Conservation (phyloP, 2,888 invertebrate genomes). For the Netelia melanura region DNA sequence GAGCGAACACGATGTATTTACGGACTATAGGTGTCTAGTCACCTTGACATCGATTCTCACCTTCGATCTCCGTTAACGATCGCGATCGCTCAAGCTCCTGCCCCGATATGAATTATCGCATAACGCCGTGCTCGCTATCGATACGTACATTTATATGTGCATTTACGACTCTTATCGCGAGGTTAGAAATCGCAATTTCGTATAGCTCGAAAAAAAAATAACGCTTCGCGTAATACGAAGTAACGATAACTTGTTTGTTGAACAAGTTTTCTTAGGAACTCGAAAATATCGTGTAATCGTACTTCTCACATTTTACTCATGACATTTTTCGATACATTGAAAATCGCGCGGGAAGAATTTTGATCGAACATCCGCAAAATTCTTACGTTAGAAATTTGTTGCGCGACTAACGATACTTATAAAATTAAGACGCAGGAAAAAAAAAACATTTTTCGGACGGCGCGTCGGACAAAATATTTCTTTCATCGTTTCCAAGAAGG, state of each 20-base stretch:
- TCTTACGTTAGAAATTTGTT: no score
- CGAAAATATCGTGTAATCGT: no score
- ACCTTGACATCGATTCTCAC: conserved; percentile 69
- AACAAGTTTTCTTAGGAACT: no score
- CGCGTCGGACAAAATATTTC: conserved; percentile 44
- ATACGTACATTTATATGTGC: neutral
- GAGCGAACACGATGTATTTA: neutral
- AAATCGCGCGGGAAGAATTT: no score
- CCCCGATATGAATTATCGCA: conserved; percentile 43
- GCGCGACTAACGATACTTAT: no score
- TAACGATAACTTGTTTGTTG: neutral
- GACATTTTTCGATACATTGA: no score
- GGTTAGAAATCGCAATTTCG: neutral
- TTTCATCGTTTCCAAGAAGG: conserved; percentile 59
- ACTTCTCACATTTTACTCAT: no score
- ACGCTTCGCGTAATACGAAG: neutral
- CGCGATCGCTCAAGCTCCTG: conserved; percentile 40
- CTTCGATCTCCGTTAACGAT: conserved; percentile 51
- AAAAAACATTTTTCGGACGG: neutral
- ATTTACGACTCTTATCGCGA: neutral
- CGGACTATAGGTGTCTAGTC: conserved; percentile 30
- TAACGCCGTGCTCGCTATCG: neutral
- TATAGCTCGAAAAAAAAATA: neutral
- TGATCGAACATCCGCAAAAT: no score
- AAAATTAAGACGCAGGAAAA: neutral